These are phyloP conservation scores for Passer domesticus DNA, from an alignment of 2,113 vertebrate species.

Conservation along the genomic window DNA sequence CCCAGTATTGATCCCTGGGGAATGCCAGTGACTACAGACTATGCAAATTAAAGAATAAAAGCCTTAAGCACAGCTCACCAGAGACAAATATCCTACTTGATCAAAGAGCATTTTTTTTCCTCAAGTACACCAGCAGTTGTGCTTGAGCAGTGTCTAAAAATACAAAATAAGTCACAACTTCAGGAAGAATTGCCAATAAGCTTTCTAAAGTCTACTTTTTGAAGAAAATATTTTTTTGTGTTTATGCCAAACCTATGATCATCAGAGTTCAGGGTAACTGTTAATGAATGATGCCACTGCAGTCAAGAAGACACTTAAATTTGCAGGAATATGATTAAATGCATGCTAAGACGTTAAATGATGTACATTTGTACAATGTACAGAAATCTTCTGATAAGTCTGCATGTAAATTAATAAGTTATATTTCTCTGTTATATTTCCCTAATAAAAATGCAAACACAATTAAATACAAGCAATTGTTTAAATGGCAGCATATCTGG, in stretches of 20 bases:
- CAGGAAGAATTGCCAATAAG: not conserved
- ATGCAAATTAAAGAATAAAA: not conserved
- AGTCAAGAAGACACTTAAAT: not conserved
- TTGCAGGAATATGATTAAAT: not conserved
- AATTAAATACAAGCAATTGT: not conserved
- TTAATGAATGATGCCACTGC: not conserved
- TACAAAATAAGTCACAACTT: not conserved
- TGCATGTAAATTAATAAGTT: not conserved
- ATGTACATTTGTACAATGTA: not conserved
- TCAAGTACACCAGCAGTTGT: not conserved
- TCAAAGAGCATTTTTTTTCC: not conserved
- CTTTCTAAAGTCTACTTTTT: not conserved
- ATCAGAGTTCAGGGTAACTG: not conserved
- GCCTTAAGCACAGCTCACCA: not conserved
- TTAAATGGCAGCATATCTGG: not conserved
- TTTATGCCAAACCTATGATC: not conserved
- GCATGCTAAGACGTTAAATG: not conserved
- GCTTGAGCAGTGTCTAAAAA: not conserved
- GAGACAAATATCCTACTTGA: not conserved
- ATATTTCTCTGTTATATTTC: not conserved
- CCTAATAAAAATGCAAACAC: not conserved
- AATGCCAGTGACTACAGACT: not conserved
- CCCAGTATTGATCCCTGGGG: not conserved
- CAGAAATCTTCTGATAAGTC: not conserved
- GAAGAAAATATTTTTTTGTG: not conserved